Percentiles rank a stretch among this genome's conserved stretches.
Evolutionary conservation across 2,888 invertebrate genomes (phyloP).

Genomic region (Sclerodermus sp.): DNA sequence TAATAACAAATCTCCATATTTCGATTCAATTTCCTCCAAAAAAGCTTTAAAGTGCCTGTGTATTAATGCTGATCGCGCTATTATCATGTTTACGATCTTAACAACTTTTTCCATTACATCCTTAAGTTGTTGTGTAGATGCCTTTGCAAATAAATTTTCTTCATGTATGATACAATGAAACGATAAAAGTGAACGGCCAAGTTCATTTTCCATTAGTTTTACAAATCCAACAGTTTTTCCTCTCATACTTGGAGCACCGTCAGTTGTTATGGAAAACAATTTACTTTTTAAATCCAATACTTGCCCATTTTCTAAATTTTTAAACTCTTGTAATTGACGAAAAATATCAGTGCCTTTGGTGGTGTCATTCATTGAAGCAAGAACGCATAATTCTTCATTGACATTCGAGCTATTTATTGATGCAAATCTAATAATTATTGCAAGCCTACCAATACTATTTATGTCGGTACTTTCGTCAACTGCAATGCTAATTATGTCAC

Average conservation of each 20-base stretch:
- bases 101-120: conserved; percentile 8
- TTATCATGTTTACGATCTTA: conserved; percentile 9
- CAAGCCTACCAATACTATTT: conserved; percentile 8
- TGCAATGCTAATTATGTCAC: conserved; percentile 8
- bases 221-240: conserved; percentile 11
- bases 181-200: conserved; percentile 8
- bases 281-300: conserved; percentile 10
- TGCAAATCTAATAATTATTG: too few relatives aligned
- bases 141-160: conserved; percentile 11
- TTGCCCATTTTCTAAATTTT: conserved; percentile 8
- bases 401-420: too few relatives aligned
- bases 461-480: conserved; percentile 9
- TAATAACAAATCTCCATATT: too few relatives aligned
- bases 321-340: too few relatives aligned
- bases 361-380: too few relatives aligned
- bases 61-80: conserved; percentile 8
- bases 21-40: too few relatives aligned
- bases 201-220: conserved; percentile 9
- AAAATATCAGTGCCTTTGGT: too few relatives aligned
- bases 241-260: conserved; percentile 10
- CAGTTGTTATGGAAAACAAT: conserved; percentile 11
- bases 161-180: conserved; percentile 8
- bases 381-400: too few relatives aligned
- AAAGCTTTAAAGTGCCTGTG: too few relatives aligned
- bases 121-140: neutral